These are phyloP conservation scores for Lasiurus borealis DNA, from an alignment of 2,113 vertebrate genomes.

Conservation along the genomic window DNA sequence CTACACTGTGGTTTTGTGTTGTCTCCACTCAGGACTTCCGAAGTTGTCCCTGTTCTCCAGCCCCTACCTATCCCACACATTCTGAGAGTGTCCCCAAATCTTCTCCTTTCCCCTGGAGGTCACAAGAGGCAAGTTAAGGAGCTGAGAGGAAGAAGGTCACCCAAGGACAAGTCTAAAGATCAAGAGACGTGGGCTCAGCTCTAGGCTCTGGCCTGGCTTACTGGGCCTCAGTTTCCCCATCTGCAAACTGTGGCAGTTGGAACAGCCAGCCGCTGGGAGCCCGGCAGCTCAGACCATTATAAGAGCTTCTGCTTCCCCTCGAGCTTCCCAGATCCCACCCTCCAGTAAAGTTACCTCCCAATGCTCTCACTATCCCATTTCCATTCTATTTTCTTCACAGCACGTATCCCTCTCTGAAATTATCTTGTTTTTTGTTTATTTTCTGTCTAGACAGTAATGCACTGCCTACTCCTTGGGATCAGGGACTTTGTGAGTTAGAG, in stretches of 20 bases:
- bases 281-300: background rate
- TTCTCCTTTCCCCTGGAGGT: background rate
- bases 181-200: background rate
- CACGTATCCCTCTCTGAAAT: conserved; percentile 43
- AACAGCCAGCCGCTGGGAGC: background rate
- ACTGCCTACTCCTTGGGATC: background rate
- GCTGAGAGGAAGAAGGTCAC: background rate
- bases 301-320: background rate
- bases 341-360: too few species aligned
- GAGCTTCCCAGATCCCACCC: background rate
- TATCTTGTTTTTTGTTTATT: conserved; percentile 62
- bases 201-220: background rate
- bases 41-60: background rate
- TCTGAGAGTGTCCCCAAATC: background rate
- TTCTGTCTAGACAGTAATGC: conserved; percentile 68
- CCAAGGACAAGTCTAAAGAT: background rate
- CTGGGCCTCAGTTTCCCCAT: background rate
- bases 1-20: background rate
- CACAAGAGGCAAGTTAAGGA: background rate
- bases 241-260: background rate
- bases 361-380: background rate
- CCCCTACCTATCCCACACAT: background rate
- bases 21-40: background rate
- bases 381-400: conserved; percentile 31
- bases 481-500: background rate